Evolutionary conservation across 30 jellyfish, hydroid and myxozoan species (phyloP).

Genomic region (Cassiopea xamachana): DNA sequence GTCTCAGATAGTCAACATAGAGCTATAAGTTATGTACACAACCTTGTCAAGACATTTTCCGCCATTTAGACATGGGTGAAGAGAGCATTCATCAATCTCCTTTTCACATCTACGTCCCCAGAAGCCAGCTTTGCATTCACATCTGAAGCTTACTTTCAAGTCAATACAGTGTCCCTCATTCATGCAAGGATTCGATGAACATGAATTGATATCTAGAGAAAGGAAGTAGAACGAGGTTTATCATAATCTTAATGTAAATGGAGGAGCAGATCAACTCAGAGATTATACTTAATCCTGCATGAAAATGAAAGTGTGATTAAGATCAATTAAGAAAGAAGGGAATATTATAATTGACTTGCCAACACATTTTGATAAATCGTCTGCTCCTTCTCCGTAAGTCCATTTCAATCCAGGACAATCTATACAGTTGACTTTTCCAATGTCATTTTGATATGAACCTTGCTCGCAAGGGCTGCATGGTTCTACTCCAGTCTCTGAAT

Average conservation of each 20-base stretch:
- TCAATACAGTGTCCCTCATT: conserved; percentile 91
- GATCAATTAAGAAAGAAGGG: too few relatives aligned
- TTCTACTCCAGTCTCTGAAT: conserved; percentile 95
- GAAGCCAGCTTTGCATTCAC: conserved; percentile 91
- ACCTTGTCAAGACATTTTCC: conserved; percentile 97
- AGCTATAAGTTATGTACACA: neutral
- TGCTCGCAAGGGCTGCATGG: conserved; percentile 91
- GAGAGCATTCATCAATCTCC: conserved; percentile 92
- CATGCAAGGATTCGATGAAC: conserved; percentile 88
- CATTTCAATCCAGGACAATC: conserved; percentile 90
- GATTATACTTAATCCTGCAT: too few relatives aligned
- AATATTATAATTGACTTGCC: conserved; percentile 29
- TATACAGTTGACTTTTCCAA: conserved; percentile 66
- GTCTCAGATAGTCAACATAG: neutral
- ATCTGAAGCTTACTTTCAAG: conserved; percentile 78
- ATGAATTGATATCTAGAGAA: conserved; percentile 74
- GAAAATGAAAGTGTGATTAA: too few relatives aligned
- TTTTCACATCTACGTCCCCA: conserved; percentile 93
- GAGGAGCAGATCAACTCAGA: too few relatives aligned
- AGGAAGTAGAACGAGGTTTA: neutral
- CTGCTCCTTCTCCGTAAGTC: conserved; percentile 91
- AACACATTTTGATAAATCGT: conserved; percentile 55
- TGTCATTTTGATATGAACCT: conserved; percentile 73
- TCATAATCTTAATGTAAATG: too few relatives aligned
- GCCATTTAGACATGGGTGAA: conserved; percentile 88